Evolutionary conservation across 2,797 vertebrate genomes (phyloP), one percentile per base, ranked within the genome.

Genomic region (Ammospiza maritima): DNA sequence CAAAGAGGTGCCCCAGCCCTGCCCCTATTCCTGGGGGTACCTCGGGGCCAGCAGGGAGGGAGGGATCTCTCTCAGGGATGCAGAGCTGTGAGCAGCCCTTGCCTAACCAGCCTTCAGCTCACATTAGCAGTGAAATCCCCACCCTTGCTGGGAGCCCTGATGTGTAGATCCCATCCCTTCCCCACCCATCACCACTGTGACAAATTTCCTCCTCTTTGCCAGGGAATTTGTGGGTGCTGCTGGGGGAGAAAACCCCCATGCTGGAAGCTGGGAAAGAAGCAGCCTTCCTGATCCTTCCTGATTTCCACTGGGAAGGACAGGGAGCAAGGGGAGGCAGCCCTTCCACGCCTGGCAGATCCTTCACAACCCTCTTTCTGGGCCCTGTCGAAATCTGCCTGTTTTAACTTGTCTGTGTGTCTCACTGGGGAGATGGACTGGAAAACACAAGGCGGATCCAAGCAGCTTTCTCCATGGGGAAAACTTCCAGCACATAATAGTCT

Each of bases 361-460:
- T 47, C 69, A 30, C 56, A 65, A 3, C 56, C 53, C 84, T 93
- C 81, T 26, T 72, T 82, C 79, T 76, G 83, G 75, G 89, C 73
- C 86, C 81, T 95, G 90, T 61, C 0, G 50, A 94, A 94, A 86
- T 73, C 38, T 60, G 95, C 97, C 94, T 97, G 96, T 96, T 97
- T 96, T 87, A 85, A 96, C 96, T 96, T 95, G 97, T 85, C 93
- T 45, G 76, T 14, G 5, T 40, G 74, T 85, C 94, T 97, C 91
- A 76, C 86, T 94, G 62, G 90, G 92, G 93, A 95, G 91, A 90
- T 85, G 89, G 76, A 72, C 93, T 96, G 95, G 93, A 96, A 96
- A 96, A 96, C 88, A 92, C 80, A 69, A 94, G 93, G 90, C 92
- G 21, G 83, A 93, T 95, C 93, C 95, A 94, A 96, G 93, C 86